Evolutionary conservation across 37 sponge, comb jelly and placozoan genomes (phyloP).

Genomic region (Theonella swinhoei): DNA sequence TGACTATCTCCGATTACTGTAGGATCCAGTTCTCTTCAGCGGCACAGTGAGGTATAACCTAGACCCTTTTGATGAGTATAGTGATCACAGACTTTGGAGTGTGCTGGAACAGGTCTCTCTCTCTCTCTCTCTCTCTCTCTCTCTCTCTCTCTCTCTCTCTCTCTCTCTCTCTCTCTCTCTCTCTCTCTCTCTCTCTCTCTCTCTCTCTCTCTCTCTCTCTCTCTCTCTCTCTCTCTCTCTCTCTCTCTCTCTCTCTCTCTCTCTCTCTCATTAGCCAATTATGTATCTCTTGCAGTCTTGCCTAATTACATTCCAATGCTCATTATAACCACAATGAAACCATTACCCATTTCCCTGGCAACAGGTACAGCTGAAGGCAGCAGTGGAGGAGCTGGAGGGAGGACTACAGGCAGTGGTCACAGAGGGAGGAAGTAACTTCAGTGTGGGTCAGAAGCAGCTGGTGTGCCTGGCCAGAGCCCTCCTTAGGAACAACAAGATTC

Average conservation of each 20-base stretch:
- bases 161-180: too few species aligned
- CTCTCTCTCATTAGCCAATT: not conserved
- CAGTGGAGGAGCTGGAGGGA: conserved; percentile 50
- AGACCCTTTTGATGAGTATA: conserved; percentile 82
- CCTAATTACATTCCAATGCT: not conserved
- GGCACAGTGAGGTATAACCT: conserved; percentile 89
- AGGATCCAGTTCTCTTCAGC: conserved; percentile 93
- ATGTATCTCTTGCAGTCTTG: not conserved
- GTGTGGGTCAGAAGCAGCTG: conserved; percentile 88
- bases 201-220: too few species aligned
- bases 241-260: too few species aligned
- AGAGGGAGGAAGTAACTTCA: conserved; percentile 87
- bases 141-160: too few species aligned
- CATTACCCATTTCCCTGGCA: not conserved
- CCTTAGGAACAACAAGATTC: conserved; percentile 75
- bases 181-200: too few species aligned
- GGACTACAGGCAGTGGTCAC: conserved; percentile 61
- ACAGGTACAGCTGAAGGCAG: conserved; percentile 77
- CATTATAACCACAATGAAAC: not conserved
- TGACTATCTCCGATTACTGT: not conserved
- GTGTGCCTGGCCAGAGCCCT: conserved; percentile 86
- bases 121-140: too few species aligned
- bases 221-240: too few species aligned
- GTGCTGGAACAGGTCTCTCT: conserved; percentile 71
- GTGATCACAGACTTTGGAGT: conserved; percentile 79